phyloP scores from a whole-genome alignment of 2,113 vertebrate species.

The Prolemur simus region DNA sequence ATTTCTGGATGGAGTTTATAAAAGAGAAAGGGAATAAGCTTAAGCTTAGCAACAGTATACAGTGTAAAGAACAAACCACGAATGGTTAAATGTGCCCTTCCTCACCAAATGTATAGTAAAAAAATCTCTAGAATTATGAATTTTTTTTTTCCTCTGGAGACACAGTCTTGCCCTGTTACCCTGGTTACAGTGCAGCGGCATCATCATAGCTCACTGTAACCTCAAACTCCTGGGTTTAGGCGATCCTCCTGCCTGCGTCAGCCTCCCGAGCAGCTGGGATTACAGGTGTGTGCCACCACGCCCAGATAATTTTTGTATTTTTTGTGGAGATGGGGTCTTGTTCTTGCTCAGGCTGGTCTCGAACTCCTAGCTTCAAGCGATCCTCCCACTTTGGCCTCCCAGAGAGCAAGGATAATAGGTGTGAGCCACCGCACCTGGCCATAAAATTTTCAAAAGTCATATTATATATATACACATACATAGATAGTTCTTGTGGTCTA shows the following conservation, averaged over 20 bases:
- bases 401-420: too few relatives aligned
- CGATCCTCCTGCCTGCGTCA: not conserved
- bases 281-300: too few relatives aligned
- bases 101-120: not conserved
- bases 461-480: not conserved
- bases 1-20: not conserved
- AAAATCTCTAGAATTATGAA: slow-evolving; percentile 10
- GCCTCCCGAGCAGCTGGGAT: too few relatives aligned
- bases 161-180: too few relatives aligned
- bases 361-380: not conserved
- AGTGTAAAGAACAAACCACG: not conserved
- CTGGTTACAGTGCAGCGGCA: too few relatives aligned
- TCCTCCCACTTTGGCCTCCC: not conserved
- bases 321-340: too few relatives aligned
- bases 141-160: not conserved
- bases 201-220: too few relatives aligned
- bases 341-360: too few relatives aligned
- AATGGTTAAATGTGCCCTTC: not conserved
- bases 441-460: not conserved
- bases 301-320: too few relatives aligned
- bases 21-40: not conserved
- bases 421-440: too few relatives aligned
- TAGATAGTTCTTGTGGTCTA: not conserved
- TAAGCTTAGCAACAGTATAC: not conserved
- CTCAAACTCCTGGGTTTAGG: too few relatives aligned